Percentiles rank a stretch among this genome's conserved stretches.
Evolutionary conservation across 2,113 vertebrate species (phyloP).

Genomic region (Gopherus flavomarginatus): DNA sequence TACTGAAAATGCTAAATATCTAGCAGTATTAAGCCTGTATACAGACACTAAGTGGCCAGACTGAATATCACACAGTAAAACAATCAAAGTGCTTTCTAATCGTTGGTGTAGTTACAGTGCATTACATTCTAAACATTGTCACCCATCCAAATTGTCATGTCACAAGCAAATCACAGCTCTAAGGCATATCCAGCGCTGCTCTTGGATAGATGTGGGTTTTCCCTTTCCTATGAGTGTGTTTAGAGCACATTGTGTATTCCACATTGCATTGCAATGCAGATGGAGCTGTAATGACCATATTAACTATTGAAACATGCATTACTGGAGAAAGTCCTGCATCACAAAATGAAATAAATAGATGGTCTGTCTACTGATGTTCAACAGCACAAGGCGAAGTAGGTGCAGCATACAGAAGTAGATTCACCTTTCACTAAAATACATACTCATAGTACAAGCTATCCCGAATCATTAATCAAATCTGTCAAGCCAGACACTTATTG

Average conservation of each 20-base stretch:
- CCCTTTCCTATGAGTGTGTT: neutral
- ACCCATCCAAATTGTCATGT: neutral
- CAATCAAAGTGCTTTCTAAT: neutral
- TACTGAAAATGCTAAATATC: neutral
- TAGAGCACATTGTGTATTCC: neutral
- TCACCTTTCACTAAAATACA: neutral
- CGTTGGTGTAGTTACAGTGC: neutral
- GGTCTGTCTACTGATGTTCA: neutral
- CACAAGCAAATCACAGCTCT: neutral
- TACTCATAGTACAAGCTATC: neutral
- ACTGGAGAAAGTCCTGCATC: neutral
- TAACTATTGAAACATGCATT: neutral
- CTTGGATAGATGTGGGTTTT: rapidly evolving
- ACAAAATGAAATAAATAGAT: neutral
- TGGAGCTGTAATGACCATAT: neutral
- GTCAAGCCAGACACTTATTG: neutral
- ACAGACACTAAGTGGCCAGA: neutral
- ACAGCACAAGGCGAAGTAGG: neutral
- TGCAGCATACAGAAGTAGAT: neutral
- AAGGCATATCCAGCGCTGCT: rapidly evolving
- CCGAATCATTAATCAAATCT: neutral
- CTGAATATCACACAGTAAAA: neutral
- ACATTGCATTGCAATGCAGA: neutral
- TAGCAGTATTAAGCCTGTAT: neutral
- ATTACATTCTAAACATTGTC: neutral